Evolutionary conservation across 2,113 vertebrate genomes (phyloP).

Genomic region (Eulemur macaco): DNA sequence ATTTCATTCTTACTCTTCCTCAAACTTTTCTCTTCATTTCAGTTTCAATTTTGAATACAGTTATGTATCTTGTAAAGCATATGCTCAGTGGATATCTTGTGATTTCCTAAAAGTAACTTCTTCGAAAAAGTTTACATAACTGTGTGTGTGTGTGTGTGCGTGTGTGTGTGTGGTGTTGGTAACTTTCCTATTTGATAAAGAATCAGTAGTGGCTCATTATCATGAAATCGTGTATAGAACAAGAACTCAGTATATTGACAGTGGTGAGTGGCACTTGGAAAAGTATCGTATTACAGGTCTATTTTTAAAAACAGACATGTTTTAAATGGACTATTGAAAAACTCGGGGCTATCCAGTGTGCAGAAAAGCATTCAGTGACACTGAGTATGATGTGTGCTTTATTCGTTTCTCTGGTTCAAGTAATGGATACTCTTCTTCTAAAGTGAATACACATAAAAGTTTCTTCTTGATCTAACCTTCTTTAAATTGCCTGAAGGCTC

Average conservation of each 20-base stretch:
- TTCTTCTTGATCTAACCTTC: neutral
- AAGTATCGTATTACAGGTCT: neutral
- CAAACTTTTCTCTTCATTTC: neutral
- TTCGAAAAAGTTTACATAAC: neutral
- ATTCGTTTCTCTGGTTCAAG: neutral
- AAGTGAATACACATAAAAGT: neutral
- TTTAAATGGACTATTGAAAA: neutral
- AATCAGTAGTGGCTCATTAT: neutral
- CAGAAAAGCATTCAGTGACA: neutral
- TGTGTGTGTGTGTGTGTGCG: neutral
- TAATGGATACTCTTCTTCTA: neutral
- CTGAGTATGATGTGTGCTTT: neutral
- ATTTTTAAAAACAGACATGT: neutral
- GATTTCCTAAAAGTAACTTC: neutral
- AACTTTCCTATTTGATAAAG: neutral
- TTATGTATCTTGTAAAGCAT: neutral
- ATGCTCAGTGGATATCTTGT: neutral
- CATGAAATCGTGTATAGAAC: neutral
- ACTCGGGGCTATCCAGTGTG: neutral
- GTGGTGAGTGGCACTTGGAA: neutral
- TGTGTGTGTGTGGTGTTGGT: neutral
- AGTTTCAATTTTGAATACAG: neutral
- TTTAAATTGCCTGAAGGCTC: neutral
- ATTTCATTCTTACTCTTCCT: conserved; percentile 8
- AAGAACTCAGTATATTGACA: neutral